A percentile compares a stretch with the other conserved stretches of the same genome.
Conservation (phyloP, 1,140 invertebrate genomes). For the Drosophila nigrodunni region DNA sequence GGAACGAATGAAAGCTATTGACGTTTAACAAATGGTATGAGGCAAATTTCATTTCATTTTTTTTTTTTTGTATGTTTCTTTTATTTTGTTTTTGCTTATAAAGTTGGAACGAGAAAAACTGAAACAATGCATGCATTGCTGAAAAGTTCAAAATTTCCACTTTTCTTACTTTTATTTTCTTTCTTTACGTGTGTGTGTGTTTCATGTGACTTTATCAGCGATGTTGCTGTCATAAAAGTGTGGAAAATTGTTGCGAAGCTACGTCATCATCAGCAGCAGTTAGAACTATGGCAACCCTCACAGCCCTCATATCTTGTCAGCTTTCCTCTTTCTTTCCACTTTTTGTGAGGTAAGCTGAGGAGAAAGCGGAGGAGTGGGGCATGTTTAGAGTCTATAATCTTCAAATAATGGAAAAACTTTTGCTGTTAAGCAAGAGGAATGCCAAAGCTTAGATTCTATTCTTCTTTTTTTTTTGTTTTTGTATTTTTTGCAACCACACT, state of each 20-base stretch:
- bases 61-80: background rate
- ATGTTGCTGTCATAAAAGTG: slow-evolving; percentile 76
- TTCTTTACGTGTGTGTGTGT: slow-evolving; percentile 10
- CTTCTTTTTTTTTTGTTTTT: no score
- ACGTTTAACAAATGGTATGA: slow-evolving; percentile 53
- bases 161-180: no score
- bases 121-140: slow-evolving; percentile 70
- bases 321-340: slow-evolving; percentile 22
- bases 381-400: slow-evolving; percentile 84
- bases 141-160: slow-evolving; percentile 68
- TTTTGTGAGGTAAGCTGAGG: background rate
- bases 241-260: slow-evolving; percentile 65
- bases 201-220: slow-evolving; percentile 58
- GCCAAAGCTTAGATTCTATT: slow-evolving; percentile 75
- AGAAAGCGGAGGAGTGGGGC: slow-evolving; percentile 10
- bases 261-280: slow-evolving; percentile 69
- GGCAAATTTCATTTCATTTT: background rate
- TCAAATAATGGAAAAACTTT: slow-evolving; percentile 84
- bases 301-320: slow-evolving; percentile 67
- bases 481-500: slow-evolving; percentile 50
- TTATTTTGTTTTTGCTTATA: no score
- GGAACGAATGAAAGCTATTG: slow-evolving; percentile 47
- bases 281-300: slow-evolving; percentile 16
- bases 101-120: slow-evolving; percentile 7
- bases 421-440: slow-evolving; percentile 82